Base-by-base conservation (phyloP, 2,113 vertebrate genomes). In the Solea solea region DNA sequence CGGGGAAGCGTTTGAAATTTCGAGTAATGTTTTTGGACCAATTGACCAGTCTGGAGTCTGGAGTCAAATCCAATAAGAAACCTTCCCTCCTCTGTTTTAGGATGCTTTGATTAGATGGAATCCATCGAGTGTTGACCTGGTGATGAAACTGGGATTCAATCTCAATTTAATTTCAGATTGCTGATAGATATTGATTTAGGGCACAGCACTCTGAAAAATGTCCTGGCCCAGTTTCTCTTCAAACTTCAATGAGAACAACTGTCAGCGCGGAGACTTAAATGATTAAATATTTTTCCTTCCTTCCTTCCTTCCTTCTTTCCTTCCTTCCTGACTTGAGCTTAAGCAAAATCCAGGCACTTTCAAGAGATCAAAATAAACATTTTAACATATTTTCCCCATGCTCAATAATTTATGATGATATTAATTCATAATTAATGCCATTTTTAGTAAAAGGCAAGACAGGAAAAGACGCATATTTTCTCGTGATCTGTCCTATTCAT, bases 111-210 rank as follows among this genome's bases (percentile, higher is more conserved):
- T 93, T 71, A 87, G 77, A 69, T 76, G 72, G 81, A 83, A 81
- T 85, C 86, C 84, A 69, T 88, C 84, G 75, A 80, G 86, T 78
- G 63, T 86, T 79, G 73, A 76, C 53, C 61, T 11, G 45, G 71
- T 76, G 83, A 85, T 80, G 82, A 85, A 90, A 88, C 86, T 67
- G 21, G 78, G 84, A 86, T 84, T 90, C 95, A 95, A 95, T 95
- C 94, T 95, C 78, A 81, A 91, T 95, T 95, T 95, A 94, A 96
- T 97, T 96, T 95, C 86, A 91, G 90, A 93, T 93, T 91, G 92
- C 93, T 95, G 94, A 96, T 95, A 89, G 95, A 78, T 96, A 96
- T 96, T 94, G 95, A 96, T 96, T 95, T 91, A 92, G 86, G 93
- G 92, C 92, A 92, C 89, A 91, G 89, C 89, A 88, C 86, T 89